Conservation (phyloP, 2,888 invertebrate genomes). For the Epistrophe eligans region DNA sequence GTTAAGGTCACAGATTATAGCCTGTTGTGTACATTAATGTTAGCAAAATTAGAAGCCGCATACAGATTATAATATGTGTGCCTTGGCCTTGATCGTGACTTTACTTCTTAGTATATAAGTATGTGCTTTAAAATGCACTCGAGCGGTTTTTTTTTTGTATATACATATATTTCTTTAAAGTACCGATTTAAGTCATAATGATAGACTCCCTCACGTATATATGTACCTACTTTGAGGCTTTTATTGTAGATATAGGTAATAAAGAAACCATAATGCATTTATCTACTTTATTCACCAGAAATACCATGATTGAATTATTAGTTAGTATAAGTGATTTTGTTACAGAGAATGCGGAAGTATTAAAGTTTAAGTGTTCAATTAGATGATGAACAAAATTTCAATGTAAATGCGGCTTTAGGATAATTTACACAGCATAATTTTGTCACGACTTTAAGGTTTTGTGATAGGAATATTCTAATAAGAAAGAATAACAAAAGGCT, state of each 20-base stretch:
- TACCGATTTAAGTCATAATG: conserved; percentile 12
- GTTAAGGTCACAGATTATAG: conserved; percentile 10
- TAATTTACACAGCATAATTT: neutral
- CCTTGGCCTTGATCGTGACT: conserved; percentile 20
- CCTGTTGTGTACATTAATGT: neutral
- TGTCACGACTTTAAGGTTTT: conserved; percentile 4
- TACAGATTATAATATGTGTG: neutral
- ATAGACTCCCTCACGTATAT: neutral
- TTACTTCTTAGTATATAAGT: neutral
- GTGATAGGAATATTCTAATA: conserved; percentile 7
- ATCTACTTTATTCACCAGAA: no score
- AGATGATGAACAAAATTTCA: neutral
- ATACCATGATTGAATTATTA: neutral
- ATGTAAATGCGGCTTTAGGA: neutral
- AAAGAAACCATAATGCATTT: neutral
- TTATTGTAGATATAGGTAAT: neutral
- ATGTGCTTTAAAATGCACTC: neutral
- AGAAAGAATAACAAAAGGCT: neutral
- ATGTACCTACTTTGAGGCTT: conserved; percentile 11
- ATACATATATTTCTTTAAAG: neutral
- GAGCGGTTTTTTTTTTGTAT: neutral
- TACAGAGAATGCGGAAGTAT: conserved; percentile 7
- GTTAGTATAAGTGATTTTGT: neutral
- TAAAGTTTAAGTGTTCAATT: conserved; percentile 2
- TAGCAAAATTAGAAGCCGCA: conserved; percentile 18